Conservation (phyloP, 2,888 invertebrate genomes). For the Chrysolina oricalcia region DNA sequence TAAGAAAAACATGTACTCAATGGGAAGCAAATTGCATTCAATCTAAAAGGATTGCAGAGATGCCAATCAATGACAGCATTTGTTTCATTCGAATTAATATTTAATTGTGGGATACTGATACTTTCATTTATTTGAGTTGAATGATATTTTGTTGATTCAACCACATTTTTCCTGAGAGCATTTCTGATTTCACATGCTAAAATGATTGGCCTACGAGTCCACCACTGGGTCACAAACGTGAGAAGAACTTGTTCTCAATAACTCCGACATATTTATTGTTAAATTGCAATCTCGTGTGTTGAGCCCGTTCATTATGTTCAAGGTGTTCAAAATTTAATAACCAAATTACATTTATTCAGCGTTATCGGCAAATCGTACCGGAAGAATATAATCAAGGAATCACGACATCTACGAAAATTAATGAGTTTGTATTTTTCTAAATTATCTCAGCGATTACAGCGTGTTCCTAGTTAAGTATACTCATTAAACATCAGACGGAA, state of each 20-base stretch:
- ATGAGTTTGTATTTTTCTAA: slow-evolving; percentile 5
- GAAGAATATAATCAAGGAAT: slow-evolving; percentile 30
- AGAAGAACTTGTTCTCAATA: slow-evolving; percentile 39
- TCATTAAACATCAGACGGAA: neutral
- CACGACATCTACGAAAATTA: slow-evolving; percentile 20
- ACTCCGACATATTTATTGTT: slow-evolving; percentile 43
- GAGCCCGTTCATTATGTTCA: slow-evolving; percentile 34
- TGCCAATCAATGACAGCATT: too few relatives aligned
- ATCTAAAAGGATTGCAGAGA: too few relatives aligned
- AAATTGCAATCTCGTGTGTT: slow-evolving; percentile 43
- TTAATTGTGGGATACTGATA: too few relatives aligned
- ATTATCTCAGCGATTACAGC: neutral
- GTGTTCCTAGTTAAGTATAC: neutral
- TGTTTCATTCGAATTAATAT: too few relatives aligned
- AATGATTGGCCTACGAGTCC: too few relatives aligned
- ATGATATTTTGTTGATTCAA: too few relatives aligned
- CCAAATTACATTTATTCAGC: slow-evolving; percentile 17
- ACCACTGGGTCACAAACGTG: slow-evolving; percentile 46
- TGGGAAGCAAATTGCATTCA: too few relatives aligned
- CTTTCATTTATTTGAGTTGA: too few relatives aligned
- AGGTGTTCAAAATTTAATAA: slow-evolving; percentile 32
- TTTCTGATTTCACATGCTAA: too few relatives aligned
- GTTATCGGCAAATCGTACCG: slow-evolving; percentile 21
- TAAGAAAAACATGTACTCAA: too few relatives aligned
- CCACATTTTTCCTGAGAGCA: too few relatives aligned